These are phyloP conservation scores for Sebastes minor DNA, from an alignment of 2,797 vertebrate genomes.

Conservation along the genomic window DNA sequence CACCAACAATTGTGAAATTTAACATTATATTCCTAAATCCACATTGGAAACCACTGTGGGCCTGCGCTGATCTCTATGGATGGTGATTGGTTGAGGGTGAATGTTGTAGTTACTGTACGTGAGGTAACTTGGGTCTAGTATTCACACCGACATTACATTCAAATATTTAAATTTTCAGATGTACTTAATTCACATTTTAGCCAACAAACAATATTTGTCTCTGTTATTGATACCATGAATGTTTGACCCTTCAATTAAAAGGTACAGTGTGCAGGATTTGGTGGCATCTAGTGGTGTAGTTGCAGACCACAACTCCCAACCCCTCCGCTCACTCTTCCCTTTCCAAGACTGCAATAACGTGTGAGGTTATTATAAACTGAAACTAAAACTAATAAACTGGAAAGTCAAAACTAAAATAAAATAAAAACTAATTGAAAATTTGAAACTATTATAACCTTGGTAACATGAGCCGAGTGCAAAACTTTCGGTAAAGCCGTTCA, in stretches of 20 bases:
- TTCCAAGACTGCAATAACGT: no score
- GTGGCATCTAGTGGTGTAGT: no score
- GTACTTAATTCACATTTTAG: not conserved
- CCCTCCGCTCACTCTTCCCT: no score
- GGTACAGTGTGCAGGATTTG: no score
- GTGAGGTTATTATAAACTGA: no score
- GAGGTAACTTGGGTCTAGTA: not conserved
- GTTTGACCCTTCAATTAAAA: not conserved
- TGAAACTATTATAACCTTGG: no score
- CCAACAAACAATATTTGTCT: not conserved
- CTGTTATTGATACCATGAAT: not conserved
- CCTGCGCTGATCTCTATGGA: not conserved
- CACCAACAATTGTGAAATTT: not conserved
- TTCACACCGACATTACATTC: not conserved
- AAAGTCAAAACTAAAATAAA: no score
- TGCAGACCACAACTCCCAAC: no score
- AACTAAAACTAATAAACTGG: no score
- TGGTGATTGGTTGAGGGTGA: not conserved
- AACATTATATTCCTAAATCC: slow-evolving; percentile 7
- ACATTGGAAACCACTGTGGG: not conserved
- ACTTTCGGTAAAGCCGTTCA: no score
- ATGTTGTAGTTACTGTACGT: not conserved
- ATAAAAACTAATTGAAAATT: no score
- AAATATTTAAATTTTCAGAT: not conserved
- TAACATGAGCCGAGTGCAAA: no score